phyloP scores from a whole-genome alignment of 1,140 invertebrate species.

The Lanistes nyassanus region DNA sequence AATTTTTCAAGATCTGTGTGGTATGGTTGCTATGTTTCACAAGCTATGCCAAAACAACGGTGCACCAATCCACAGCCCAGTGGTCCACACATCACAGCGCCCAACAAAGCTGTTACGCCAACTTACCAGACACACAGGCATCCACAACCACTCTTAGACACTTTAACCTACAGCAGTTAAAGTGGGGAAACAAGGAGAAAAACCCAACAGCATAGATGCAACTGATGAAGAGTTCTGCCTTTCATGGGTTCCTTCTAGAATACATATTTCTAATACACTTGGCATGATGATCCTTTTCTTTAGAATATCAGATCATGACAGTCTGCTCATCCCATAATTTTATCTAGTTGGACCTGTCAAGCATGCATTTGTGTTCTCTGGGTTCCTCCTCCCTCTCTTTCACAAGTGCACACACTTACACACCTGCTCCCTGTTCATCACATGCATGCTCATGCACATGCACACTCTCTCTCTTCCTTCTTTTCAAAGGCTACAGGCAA shows the following conservation, averaged over 20 bases:
- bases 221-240: neutral
- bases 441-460: too few relatives aligned
- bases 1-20: too few relatives aligned
- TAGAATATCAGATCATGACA: too few relatives aligned
- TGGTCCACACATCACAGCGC: neutral
- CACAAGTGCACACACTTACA: neutral
- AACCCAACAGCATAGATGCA: too few relatives aligned
- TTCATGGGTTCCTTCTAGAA: too few relatives aligned
- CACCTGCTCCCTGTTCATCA: neutral
- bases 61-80: neutral
- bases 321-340: neutral
- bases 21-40: too few relatives aligned
- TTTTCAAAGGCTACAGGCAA: too few relatives aligned
- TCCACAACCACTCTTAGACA: constrained; percentile 8
- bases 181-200: too few relatives aligned
- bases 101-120: neutral
- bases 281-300: too few relatives aligned
- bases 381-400: neutral
- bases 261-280: too few relatives aligned
- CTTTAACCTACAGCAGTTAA: neutral
- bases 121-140: neutral
- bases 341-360: neutral
- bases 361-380: neutral
- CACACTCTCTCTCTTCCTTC: too few relatives aligned
- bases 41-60: too few relatives aligned